These are phyloP conservation scores for Colius striatus DNA, from an alignment of 2,113 vertebrate species.

Conservation along the genomic window DNA sequence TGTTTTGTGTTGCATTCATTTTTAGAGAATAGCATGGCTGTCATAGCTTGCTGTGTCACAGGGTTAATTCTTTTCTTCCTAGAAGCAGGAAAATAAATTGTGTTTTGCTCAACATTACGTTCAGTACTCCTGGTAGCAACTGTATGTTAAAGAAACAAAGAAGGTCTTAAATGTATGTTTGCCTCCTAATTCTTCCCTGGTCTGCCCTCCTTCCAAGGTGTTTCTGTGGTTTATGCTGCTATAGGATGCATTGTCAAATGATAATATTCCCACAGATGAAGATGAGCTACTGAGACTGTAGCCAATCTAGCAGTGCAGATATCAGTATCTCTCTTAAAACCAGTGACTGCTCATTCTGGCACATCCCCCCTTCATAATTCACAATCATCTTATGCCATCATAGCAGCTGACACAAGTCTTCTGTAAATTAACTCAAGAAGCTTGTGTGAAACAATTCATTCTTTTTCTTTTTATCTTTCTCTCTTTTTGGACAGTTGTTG, in stretches of 20 bases:
- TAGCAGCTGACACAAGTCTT: background rate
- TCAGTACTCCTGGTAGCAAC: background rate
- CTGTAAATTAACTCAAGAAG: background rate
- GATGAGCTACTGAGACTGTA: background rate
- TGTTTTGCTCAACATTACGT: background rate
- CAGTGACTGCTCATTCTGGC: background rate
- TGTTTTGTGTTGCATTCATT: background rate
- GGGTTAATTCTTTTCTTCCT: slow-evolving; percentile 8
- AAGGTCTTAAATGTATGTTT: background rate
- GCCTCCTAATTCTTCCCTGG: background rate
- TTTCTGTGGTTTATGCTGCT: background rate
- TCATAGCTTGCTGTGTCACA: background rate
- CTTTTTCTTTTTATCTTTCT: rapidly evolving
- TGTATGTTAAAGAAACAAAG: background rate
- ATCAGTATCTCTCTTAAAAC: background rate
- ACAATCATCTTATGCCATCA: background rate
- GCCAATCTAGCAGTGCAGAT: background rate
- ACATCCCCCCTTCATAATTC: background rate
- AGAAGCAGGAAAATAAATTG: background rate
- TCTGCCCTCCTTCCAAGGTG: background rate
- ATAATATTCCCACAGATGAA: background rate
- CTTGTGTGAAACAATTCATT: background rate
- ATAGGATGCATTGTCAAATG: background rate
- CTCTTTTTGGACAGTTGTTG: too few relatives aligned
- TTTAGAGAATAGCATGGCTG: background rate